Evolutionary conservation across 2,888 invertebrate species (phyloP), one percentile per base, ranked within the genome.

Genomic region (Macrophya annulata): DNA sequence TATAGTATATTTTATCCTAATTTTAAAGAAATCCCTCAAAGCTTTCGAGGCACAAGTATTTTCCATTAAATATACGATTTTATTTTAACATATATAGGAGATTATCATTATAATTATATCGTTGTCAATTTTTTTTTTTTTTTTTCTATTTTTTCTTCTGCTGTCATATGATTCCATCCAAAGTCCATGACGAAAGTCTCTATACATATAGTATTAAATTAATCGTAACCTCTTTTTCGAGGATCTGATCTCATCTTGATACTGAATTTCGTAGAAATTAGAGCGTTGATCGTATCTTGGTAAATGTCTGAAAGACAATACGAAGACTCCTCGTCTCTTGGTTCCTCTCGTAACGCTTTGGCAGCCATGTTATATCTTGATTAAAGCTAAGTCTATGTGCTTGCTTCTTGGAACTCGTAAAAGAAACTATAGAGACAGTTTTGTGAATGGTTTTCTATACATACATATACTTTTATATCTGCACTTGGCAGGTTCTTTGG

Each of bases 361-460:
- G 71, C 71, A 72, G 71, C 71, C 71, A 72, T 72, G 71, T 40
- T 71, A 72, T n/a, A 72, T 72, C 71, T 72, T 72, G 71, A 72
- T 72, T 72, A 72, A n/a, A 43, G 43, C 37, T 40, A 72, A 72
- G 17, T 40, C 37, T 40, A 72, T 43, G 17, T 40, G 8, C 71
- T 71, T 31, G 71, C 40, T 72, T 31, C n/a, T 72, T 37, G 3
- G 71, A 17, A n/a, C n/a, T 72, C 71, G 71, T 72, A 72, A 72
- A 72, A 72, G 71, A 17, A 43, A 72, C 25, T 62, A 62, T 25
- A 62, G 62, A 62, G 62, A 25, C 25, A 37, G 37, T 40, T 72
- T 9, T 72, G 43, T 15, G 37, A 72, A 43, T n/a, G 71, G 71
- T 43, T 25, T 68, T 71, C 71, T n/a, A 10, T 25, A 48, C 15